Percentiles rank a stretch among this genome's conserved stretches.
phyloP scores from a whole-genome alignment of 2,113 vertebrate species.

The Bos taurus region ARS-UCD2.0 NC_037348.1:23995501-23996000 shows the following conservation, averaged over 20 bases:
- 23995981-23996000: not conserved
- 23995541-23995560: not conserved
- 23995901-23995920: not conserved
- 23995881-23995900: not conserved
- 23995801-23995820: constrained; percentile 9
- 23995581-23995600: not conserved
- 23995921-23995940: not conserved
- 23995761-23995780: not conserved
- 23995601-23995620: not conserved
- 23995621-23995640: not conserved
- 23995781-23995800: not conserved
- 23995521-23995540: not conserved
- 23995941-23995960: too few species aligned
- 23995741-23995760: not conserved
- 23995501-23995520: not conserved
- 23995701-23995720: not conserved
- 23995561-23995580: not conserved
- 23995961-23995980: not conserved
- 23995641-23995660: not conserved
- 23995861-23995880: not conserved
- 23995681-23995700: not conserved
- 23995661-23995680: not conserved
- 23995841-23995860: not conserved
- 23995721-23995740: not conserved
- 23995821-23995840: not conserved